Base-by-base conservation (phyloP, 1,140 invertebrate species). In the Aphis craccivora region DNA sequence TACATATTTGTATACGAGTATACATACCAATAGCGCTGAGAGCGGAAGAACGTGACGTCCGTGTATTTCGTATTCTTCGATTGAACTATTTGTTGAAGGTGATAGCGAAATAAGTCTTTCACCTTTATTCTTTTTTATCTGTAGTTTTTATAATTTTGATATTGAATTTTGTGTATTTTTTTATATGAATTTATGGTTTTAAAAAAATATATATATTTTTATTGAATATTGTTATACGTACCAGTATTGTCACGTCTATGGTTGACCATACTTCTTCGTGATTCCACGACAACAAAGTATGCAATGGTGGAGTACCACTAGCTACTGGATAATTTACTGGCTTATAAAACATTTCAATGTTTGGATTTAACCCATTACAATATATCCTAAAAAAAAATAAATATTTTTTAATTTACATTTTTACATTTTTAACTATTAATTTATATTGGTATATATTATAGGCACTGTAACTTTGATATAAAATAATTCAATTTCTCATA, bases 261-360 rank as follows among this genome's bases (percentile, higher is more conserved):
- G 51, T 25, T 6, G 93, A 14, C 94, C 94, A 94, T 30, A 95
- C 94, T 55, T 96, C 95, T 48, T 95, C 95, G 94, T 98, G 97
- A 94, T 97, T 96, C 97, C 97, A 98, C 93, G 95, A 95, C 35
- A 98, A 95, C 0, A 97, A 94, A 25, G 97, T 96, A 6, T 96
- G 96, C 35, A 98, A 95, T 96, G 97, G 97, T 4, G 97, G 96
- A 1, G 97, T 98, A 25, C 96, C 96, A 51, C 96, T 95, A n/a
- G 97, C 96, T 4, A 96, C 96, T 30, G 96, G 96, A 93, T 95
- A 96, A 18, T 95, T 92, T 0, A 96, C 95, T 60, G 94, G 94
- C 8, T 95, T 94, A 94, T 96, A 96, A 8, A 96, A 94, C 37
- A 95, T 95, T 14, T 95, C 94, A 94, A 96, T 94, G 86, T 96